These are phyloP conservation scores for Pteropus rufus DNA, from an alignment of 2,797 vertebrate genomes.

Conservation along the genomic window DNA sequence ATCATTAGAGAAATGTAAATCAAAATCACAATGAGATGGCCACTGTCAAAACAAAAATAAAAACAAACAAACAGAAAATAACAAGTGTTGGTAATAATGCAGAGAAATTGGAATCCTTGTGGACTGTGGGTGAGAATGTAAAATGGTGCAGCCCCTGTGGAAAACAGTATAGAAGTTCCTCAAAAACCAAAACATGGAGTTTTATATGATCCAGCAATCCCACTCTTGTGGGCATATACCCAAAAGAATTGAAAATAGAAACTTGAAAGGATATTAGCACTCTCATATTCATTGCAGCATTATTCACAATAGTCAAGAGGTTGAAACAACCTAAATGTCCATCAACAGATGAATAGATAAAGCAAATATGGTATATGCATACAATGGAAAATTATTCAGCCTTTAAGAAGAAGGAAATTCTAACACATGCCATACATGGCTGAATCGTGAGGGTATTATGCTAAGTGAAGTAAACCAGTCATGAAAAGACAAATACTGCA, in stretches of 20 bases:
- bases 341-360: background rate
- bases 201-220: background rate
- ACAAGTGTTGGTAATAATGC: background rate
- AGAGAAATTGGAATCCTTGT: background rate
- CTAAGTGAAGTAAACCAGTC: background rate
- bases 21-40: background rate
- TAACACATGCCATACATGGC: background rate
- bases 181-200: background rate
- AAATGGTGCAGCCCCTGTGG: background rate
- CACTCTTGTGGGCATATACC: background rate
- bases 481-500: background rate
- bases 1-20: background rate
- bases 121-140: background rate
- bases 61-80: background rate
- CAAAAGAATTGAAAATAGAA: background rate
- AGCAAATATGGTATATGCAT: background rate
- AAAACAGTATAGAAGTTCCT: background rate
- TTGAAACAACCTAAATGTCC: background rate
- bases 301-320: background rate
- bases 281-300: background rate
- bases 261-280: background rate
- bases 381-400: background rate
- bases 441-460: background rate
- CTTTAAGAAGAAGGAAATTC: background rate
- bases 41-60: background rate